Base-by-base conservation (phyloP, 2,113 vertebrate genomes). In the Globicephala melas region DNA sequence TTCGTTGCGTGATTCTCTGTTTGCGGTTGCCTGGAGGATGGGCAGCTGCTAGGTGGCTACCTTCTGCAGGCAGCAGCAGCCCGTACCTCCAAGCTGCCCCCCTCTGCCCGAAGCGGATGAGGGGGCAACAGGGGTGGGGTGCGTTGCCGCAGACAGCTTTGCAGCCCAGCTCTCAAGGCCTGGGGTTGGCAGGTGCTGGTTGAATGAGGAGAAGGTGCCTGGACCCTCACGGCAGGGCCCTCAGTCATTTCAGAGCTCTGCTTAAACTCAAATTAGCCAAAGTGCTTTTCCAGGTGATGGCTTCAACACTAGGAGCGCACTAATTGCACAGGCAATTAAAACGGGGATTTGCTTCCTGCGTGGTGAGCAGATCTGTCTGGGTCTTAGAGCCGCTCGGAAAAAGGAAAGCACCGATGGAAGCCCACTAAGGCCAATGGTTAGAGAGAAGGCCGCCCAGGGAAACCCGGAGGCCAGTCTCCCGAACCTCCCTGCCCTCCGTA, bases 251-350 rank as follows among this genome's bases (percentile, higher is more conserved):
- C 89, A 90, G 76, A 95, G 63, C 70, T 87, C 68, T 4, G 33
- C 97, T 98, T 98, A 97, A 98, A 97, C 98, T 97, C 96, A 95
- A 90, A 97, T 98, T 97, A 98, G 93, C 82, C 83, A 96, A 96
- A 98, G 95, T 92, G 97, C 89, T 98, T 98, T 98, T 97, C 96
- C 97, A 97, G 98, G 98, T 97, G 96, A 97, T 87, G 91, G 86
- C 85, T 93, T 80, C 12, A 0, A 89, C 81, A 62, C 95, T 44
- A 91, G 93, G 74, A 84, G 89, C 0, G 2, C 89, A 26, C 93
- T 97, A 96, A 97, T 98, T 94, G 96, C 94, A 70, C 60, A 92
- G 87, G 86, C 96, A 94, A 97, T 98, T 98, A 97, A 96, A 95
- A 93, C 83, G 47, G 91, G 96, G 95, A 84, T 96, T 84, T 94